These are phyloP conservation scores for Percina caprodes DNA, from an alignment of 2,113 vertebrate genomes.

Conservation along the genomic window DNA sequence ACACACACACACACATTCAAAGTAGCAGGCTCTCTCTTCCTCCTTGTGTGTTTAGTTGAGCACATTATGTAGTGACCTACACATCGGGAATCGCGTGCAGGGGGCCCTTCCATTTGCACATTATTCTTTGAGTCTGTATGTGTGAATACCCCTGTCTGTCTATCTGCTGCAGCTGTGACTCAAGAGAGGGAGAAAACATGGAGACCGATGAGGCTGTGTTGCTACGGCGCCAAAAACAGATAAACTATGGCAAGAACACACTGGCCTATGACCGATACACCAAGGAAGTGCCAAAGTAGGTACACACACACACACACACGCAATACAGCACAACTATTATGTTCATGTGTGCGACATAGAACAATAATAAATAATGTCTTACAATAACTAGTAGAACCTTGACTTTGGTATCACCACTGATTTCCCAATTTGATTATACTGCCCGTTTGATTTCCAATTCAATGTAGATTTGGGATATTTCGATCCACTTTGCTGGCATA, in stretches of 20 bases:
- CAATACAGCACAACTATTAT: background rate
- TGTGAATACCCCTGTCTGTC: background rate
- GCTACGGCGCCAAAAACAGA: constrained; percentile 96
- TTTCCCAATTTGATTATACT: no score
- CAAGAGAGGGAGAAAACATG: constrained; percentile 89
- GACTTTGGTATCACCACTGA: no score
- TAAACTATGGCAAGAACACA: constrained; percentile 97
- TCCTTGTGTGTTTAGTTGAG: background rate
- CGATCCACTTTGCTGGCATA: no score
- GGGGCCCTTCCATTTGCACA: background rate
- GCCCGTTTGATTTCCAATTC: no score
- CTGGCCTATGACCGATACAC: constrained; percentile 94
- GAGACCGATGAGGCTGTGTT: constrained; percentile 93
- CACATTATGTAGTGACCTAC: no score
- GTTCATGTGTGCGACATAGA: no score
- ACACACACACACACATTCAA: no score
- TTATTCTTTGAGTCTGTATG: background rate
- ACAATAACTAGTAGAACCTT: background rate
- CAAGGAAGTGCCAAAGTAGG: constrained; percentile 93
- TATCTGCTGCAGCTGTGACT: constrained; percentile 88
- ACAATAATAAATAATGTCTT: no score
- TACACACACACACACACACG: background rate
- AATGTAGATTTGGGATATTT: no score
- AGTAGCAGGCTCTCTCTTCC: no score
- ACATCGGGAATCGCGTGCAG: no score